Evolutionary conservation across 2,888 invertebrate species (phyloP).

Genomic region (Pandemis cinnamomeana): DNA sequence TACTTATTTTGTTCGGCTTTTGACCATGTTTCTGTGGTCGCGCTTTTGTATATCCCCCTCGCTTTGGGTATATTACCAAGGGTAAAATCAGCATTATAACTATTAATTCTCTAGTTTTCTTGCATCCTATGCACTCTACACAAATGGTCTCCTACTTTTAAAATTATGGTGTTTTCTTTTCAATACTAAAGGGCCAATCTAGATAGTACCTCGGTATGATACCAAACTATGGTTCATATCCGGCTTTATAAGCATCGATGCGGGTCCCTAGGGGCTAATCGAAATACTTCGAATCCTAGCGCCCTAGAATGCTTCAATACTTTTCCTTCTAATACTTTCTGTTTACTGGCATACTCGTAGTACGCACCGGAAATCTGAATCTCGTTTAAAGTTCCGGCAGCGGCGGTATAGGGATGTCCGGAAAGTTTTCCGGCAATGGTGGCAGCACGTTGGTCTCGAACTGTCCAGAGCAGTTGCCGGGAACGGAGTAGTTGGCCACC

Average conservation of each 20-base stretch:
- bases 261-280: no score
- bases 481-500: slow-evolving; percentile 93
- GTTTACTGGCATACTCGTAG: neutral
- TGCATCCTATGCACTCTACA: neutral
- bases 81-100: neutral
- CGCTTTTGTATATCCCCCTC: no score
- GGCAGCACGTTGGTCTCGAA: slow-evolving; percentile 92
- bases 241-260: no score
- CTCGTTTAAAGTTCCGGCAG: slow-evolving; percentile 71
- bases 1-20: no score
- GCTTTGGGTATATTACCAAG: no score
- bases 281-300: no score
- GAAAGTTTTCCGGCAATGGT: slow-evolving; percentile 86
- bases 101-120: neutral
- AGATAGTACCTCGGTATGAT: neutral
- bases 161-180: slow-evolving; percentile 1
- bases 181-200: neutral
- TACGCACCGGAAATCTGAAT: neutral
- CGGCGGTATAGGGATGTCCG: slow-evolving; percentile 64
- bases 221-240: no score
- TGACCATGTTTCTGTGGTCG: no score
- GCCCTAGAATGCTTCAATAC: no score
- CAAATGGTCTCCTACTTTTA: neutral
- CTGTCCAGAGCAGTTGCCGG: slow-evolving; percentile 90
- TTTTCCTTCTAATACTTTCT: no score